Conservation (phyloP, 2,113 vertebrate genomes). For the Chroicocephalus ridibundus region DNA sequence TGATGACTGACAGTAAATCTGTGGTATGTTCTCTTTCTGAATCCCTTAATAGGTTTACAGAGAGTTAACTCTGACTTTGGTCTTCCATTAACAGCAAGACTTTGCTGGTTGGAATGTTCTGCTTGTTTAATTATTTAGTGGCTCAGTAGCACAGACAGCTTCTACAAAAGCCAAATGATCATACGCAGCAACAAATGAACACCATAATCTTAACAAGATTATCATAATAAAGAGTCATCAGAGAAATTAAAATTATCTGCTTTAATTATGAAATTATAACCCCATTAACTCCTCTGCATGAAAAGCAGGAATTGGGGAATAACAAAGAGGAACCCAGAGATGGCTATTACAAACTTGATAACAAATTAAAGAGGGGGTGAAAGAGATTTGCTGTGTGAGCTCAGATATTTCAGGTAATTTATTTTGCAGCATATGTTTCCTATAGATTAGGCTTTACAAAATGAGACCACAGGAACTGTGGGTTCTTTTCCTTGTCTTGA, state of each 20-base stretch:
- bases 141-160: constrained; percentile 23
- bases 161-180: constrained; percentile 66
- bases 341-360: constrained; percentile 48
- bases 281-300: constrained; percentile 73
- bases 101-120: constrained; percentile 27
- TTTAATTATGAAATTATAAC: constrained; percentile 83
- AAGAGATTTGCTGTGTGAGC: not conserved
- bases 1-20: constrained; percentile 36
- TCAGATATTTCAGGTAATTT: constrained; percentile 54
- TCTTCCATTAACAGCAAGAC: constrained; percentile 52
- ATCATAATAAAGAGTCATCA: constrained; percentile 76
- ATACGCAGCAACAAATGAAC: constrained; percentile 66
- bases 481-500: not conserved
- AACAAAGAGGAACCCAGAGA: constrained; percentile 55
- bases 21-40: not conserved
- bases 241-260: constrained; percentile 78
- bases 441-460: constrained; percentile 35
- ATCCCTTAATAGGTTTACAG: constrained; percentile 52
- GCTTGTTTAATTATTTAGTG: constrained; percentile 69
- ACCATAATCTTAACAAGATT: constrained; percentile 77
- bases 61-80: constrained; percentile 54
- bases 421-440: constrained; percentile 33
- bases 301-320: constrained; percentile 70
- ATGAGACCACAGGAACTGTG: not conserved
- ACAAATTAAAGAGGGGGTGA: constrained; percentile 43